A percentile compares a stretch with the other conserved stretches of the same genome.
Conservation (phyloP, 2,113 vertebrate genomes). For the Vombatus ursinus region DNA sequence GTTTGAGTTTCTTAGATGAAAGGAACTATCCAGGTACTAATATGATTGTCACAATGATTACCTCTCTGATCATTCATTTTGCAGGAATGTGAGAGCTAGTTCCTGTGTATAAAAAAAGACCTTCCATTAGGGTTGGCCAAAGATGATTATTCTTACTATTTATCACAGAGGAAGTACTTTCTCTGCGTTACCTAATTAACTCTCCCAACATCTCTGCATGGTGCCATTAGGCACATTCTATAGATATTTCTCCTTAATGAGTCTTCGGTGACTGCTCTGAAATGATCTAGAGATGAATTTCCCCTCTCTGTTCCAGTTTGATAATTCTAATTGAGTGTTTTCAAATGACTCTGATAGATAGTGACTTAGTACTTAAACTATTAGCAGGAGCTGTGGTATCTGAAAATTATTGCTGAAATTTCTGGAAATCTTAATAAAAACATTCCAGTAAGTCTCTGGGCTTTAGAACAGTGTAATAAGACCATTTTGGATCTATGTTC, state of each 20-base stretch:
- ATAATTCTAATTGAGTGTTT: neutral
- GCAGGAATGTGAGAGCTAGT: neutral
- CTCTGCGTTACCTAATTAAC: neutral
- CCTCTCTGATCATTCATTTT: neutral
- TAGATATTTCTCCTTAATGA: slow-evolving; percentile 3
- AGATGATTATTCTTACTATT: neutral
- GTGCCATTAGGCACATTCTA: neutral
- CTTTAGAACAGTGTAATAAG: neutral
- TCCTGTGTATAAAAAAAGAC: neutral
- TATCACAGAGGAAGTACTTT: neutral
- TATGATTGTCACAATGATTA: neutral
- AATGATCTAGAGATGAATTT: neutral
- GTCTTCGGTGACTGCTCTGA: neutral
- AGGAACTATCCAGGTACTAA: neutral
- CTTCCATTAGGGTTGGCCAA: neutral
- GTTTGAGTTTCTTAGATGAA: neutral
- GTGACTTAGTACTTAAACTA: neutral
- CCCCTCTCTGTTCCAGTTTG: neutral
- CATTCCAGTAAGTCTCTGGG: neutral
- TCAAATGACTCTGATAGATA: neutral
- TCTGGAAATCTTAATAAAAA: neutral
- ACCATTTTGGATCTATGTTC: neutral
- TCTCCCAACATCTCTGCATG: neutral
- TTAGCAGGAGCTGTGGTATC: neutral
- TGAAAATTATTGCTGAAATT: neutral